These are phyloP conservation scores for Alfaro cultratus DNA, from an alignment of 2,797 vertebrate species.

Conservation along the genomic window DNA sequence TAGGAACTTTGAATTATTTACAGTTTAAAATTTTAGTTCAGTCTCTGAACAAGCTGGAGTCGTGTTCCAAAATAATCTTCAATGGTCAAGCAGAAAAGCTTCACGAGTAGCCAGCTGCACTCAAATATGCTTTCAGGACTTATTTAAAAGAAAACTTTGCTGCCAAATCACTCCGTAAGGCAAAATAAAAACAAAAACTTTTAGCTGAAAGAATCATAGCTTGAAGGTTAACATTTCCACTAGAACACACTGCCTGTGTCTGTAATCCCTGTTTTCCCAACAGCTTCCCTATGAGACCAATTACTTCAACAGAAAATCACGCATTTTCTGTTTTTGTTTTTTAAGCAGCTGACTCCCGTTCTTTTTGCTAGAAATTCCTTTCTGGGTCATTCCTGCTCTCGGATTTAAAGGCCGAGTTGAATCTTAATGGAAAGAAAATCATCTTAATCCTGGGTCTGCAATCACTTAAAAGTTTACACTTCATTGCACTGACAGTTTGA, in stretches of 20 bases:
- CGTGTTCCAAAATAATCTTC: neutral
- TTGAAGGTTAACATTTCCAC: slow-evolving; percentile 5
- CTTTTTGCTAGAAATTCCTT: slow-evolving; percentile 13
- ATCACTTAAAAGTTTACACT: slow-evolving; percentile 37
- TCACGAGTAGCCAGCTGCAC: neutral
- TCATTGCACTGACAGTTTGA: slow-evolving; percentile 52
- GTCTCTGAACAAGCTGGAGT: neutral
- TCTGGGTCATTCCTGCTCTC: slow-evolving; percentile 10
- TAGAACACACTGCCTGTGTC: slow-evolving; percentile 13
- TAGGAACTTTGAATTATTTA: neutral
- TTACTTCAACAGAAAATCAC: slow-evolving; percentile 21
- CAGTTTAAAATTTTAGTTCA: neutral
- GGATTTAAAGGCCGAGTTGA: slow-evolving; percentile 3
- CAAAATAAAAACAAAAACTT: neutral
- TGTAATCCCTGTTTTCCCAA: slow-evolving; percentile 35
- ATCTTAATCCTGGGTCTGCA: slow-evolving; percentile 10
- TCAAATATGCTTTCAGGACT: neutral
- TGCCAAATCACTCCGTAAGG: neutral
- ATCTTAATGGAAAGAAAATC: neutral
- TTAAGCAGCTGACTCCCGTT: slow-evolving; percentile 2
- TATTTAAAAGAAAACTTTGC: neutral
- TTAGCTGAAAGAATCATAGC: neutral
- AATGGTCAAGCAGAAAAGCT: neutral
- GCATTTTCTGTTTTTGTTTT: slow-evolving; percentile 21
- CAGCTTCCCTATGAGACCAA: slow-evolving; percentile 17